Conservation (phyloP, 1,140 invertebrate species). For the Heliconius hermathena region DNA sequence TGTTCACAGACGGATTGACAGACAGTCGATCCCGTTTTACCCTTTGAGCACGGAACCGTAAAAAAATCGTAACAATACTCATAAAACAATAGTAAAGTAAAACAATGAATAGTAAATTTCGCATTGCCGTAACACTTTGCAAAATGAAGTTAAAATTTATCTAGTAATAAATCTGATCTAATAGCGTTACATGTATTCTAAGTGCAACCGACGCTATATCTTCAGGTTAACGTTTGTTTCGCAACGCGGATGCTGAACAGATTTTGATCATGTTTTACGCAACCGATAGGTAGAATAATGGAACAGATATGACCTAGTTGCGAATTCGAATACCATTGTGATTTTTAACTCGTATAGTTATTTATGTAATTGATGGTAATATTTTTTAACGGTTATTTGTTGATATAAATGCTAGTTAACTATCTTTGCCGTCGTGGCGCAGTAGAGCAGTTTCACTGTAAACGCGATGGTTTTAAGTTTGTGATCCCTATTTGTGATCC, state of each 20-base stretch:
- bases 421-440: too few relatives aligned
- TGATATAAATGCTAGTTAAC: too few relatives aligned
- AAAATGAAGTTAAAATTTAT: conserved; percentile 23
- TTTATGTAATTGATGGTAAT: too few relatives aligned
- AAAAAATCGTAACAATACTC: not conserved
- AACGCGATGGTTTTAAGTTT: too few relatives aligned
- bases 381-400: too few relatives aligned
- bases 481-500: too few relatives aligned
- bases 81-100: not conserved
- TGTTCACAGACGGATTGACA: too few relatives aligned
- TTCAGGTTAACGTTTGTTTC: not conserved
- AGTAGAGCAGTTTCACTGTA: too few relatives aligned
- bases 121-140: conserved; percentile 9
- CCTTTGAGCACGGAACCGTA: too few relatives aligned
- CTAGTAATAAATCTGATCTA: conserved; percentile 25
- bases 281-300: not conserved
- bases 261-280: conserved; percentile 9
- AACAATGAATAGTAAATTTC: not conserved
- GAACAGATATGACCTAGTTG: conserved; percentile 15
- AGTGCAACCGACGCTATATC: not conserved
- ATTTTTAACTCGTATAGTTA: too few relatives aligned
- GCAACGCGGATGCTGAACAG: not conserved
- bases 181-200: not conserved
- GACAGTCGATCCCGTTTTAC: too few relatives aligned
- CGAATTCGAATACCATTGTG: not conserved